Base-by-base conservation (phyloP, 1,140 invertebrate genomes). In the Prorops nasuta region DNA sequence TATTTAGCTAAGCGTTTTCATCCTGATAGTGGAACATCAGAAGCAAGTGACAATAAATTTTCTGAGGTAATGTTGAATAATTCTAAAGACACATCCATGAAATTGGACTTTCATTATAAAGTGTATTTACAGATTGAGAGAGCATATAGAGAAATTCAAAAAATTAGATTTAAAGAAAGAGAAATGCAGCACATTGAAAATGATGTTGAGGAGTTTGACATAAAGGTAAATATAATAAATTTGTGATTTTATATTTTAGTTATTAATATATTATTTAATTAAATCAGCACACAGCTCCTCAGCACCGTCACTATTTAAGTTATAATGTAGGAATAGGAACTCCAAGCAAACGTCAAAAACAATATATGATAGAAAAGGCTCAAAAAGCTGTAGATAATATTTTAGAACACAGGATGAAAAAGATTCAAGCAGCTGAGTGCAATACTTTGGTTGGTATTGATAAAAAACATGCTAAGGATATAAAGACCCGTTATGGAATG, bases 271-370 rank as follows among this genome's bases (percentile, higher is more conserved):
- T 45, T 49, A 32, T 34, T 34, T 38, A 7, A 9, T 40, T 20
- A 38, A 24, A 38, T 45, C 60, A 89, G 83, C 90, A 94, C 62
- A 92, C 88, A 50, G 89, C 88, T 15, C 91, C 91, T 1, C 92
- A 94, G 70, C 92, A 95, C 67, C 80, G 92, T 20, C 91, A 92
- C 63, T 94, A 91, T 67, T 76, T 95, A 32, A 87, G 80, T 47
- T 89, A 84, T 71, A 90, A 90, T 57, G 69, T 88, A 9, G 91
- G 91, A 1, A 67, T 81, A 42, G 92, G 91, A 0, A 89, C 87
- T 6, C 88, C 86, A 1, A 84, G 78, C 41, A 87, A 92, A 72
- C 74, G 91, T 43, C 80, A 92, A 61, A 87, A 85, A 53, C 87
- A 92, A 60, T 89, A 87, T 71, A 72, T 81, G 10, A 83, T 87